Evolutionary conservation across 2,797 vertebrate species (phyloP), one percentile per base, ranked within the genome.

Genomic region (Pipistrellus kuhlii): DNA sequence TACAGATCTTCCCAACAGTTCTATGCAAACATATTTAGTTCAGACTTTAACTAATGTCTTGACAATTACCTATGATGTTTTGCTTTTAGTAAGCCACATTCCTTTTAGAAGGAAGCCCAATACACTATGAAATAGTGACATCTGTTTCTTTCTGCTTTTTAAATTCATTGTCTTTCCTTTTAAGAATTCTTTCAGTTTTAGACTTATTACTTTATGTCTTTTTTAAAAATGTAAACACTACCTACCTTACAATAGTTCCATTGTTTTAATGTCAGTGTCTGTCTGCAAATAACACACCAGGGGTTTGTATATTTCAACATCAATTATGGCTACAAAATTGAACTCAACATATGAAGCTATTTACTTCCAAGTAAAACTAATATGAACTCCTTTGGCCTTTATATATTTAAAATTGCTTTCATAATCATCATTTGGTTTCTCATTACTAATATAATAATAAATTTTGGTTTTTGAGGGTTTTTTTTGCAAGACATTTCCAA

Each of bases 361-460:
- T 18, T 82, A 88, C 6, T 85, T 92, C 18, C n/a, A 44, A 81
- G 78, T 85, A 69, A 93, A 81, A 76, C 23, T 11, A 57, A 62
- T 14, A 44, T 23, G 14, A 88, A 55, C 4, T 41, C 21, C 44
- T 90, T 85, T 25, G 25, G 8, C 78, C 30, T 90, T 55, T 55
- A n/a, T 48, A 12, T 62, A 64, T 71, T 64, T 86, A 18, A 90
- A 80, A 83, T 62, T 44, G 53, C 13, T 73, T 88, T 64, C 17
- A 85, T 69, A 62, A 68, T 68, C n/a, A 66, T 46, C 55, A 80
- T 44, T 55, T 81, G 15, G 32, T 71, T 88, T 81, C 75, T 86
- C 41, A 83, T 30, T 81, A 59, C 12, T 77, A 57, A 76, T 32
- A 30, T 7, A 88, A 59, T 66, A 38, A 51, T 88, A 90, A 84